Base-by-base conservation (phyloP, 2,113 vertebrate genomes). In the Thalassoma bifasciatum region DNA sequence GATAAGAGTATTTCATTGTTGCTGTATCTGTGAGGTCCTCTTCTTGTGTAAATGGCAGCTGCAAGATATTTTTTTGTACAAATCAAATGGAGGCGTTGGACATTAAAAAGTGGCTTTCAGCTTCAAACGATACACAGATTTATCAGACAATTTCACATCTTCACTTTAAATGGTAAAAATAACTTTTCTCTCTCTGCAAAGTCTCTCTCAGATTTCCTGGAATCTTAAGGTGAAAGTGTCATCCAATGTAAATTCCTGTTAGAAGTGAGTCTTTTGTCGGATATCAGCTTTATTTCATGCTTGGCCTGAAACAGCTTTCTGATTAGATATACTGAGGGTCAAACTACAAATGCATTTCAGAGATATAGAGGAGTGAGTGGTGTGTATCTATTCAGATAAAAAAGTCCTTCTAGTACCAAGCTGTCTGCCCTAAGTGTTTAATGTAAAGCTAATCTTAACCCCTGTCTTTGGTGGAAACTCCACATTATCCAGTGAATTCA, bases 221-320 rank as follows among this genome's bases (percentile, higher is more conserved):
- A 79, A 62, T 81, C 38, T 77, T 19, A 67, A 59, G 64, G 63
- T 74, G 65, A 68, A 66, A 80, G 78, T 30, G 16, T 46, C 44
- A 19, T 46, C 13, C 19, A 83, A 62, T 76, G 71, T 75, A 74
- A 79, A 81, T 80, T 57, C 17, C 46, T 68, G 30, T 66, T 72
- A 86, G 67, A 69, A 74, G 77, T n/a, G 12, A 54, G 42, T 44
- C 60, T 69, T 71, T 57, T 81, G 83, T 80, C 63, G 83, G 87
- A 89, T 87, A 84, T 75, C 75, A 49, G 59, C 70, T 88, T 86
- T 75, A 65, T 90, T 87, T 88, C 74, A 82, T 83, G 87, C 62
- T 53, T 63, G 64, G 81, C 56, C 46, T 71, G 23, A 34, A 75
- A 72, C 42, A 7, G 11, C 63, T 60, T 56, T 81, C 19, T 72